A percentile compares a stretch with the other conserved stretches of the same genome.
Evolutionary conservation across 2,113 vertebrate genomes (phyloP).

Genomic region (Galeopterus variegatus): DNA sequence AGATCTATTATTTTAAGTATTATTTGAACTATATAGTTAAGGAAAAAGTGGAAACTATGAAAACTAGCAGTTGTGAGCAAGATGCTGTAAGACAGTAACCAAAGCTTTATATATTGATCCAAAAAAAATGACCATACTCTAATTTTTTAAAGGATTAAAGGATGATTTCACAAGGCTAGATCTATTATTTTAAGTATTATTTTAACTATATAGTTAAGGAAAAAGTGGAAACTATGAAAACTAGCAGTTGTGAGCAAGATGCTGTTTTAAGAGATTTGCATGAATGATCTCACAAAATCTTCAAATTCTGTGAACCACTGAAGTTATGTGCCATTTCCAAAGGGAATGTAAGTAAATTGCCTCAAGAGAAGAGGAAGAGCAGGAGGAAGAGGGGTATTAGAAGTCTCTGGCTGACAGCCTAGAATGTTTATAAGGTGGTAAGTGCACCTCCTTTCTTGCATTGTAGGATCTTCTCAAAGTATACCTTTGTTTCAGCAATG

Average conservation of each 20-base stretch:
- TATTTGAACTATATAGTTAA: constrained; percentile 4
- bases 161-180: not conserved
- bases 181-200: constrained; percentile 42
- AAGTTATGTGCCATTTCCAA: not conserved
- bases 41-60: too few relatives aligned
- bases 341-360: not conserved
- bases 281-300: not conserved
- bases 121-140: not conserved
- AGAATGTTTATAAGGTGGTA: too few relatives aligned
- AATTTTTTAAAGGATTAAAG: constrained; percentile 20
- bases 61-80: not conserved
- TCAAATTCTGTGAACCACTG: not conserved
- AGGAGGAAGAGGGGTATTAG: not conserved
- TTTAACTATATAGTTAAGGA: not conserved
- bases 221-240: not conserved
- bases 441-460: too few relatives aligned
- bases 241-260: not conserved
- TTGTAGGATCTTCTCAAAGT: not conserved
- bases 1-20: constrained; percentile 39
- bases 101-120: constrained; percentile 19
- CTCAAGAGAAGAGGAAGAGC: not conserved
- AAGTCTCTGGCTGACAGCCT: not conserved
- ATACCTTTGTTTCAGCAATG: not conserved
- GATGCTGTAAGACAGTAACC: not conserved
- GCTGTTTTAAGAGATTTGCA: not conserved